Evolutionary conservation across 2,888 invertebrate species (phyloP), one percentile per base, ranked within the genome.

Genomic region (Drosophila gaucha): DNA sequence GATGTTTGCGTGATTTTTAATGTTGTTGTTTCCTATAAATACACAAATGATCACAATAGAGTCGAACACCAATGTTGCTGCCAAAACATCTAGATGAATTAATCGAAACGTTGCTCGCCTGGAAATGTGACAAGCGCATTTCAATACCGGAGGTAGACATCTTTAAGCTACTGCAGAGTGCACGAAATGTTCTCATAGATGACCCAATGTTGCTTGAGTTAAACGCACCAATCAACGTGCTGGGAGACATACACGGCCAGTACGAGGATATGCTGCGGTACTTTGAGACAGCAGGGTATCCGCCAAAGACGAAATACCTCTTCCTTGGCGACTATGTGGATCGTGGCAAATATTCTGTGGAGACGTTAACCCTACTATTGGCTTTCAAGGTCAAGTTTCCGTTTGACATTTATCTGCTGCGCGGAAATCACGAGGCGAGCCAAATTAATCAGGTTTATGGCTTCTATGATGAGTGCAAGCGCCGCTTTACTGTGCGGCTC

Each of bases 171-270:
- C 98, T 99, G 92, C 93, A 98, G 89, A 98, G 98, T 93, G 98
- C 98, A 51, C 94, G 99, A 89, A 98, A 98, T 94, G 98, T 99
- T 90, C 98, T 99, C 93, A 94, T 99, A 79, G 98, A 97, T 90
- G 99, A 99, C 92, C 99, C 99, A 26, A 99, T 99, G 92, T 94
- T 99, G 86, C 94, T 99, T 92, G 99, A 99, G 93, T 93, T 99
- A 89, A 98, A 99, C 93, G 99, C 99, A 54, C 99, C 99, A 72
- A 93, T 99, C 73, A 99, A 99, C 94, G 99, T 99, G 92, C 98
- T 99, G 93, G 99, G 98, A 6, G 74, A 74, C 3, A 30, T 74
- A 18, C 74, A 74, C 6, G 74, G 74, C 1, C 74, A 75, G 26
- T 76, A 12, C 14, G 30, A 14, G n/a, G 75, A 76, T 41, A 33